These are phyloP conservation scores for Ornithoptera priamus DNA, from an alignment of 2,888 invertebrate genomes.

Conservation along the genomic window DNA sequence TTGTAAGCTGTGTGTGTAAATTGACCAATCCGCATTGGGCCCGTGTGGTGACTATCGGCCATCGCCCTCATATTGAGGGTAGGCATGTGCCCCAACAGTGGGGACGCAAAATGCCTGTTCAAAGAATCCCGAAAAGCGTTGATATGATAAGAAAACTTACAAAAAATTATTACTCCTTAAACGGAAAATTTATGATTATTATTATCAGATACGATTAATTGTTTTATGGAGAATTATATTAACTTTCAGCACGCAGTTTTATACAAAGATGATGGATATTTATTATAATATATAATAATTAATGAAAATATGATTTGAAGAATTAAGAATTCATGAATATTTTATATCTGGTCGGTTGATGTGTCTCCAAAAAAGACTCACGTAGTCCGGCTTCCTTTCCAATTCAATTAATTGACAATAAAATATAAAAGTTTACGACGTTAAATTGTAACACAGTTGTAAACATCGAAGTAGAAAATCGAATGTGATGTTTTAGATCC, in stretches of 20 bases:
- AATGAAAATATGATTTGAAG: background rate
- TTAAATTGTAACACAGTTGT: slow-evolving; percentile 75
- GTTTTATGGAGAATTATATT: too few relatives aligned
- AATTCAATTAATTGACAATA: slow-evolving; percentile 58
- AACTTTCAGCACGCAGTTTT: background rate
- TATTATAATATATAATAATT: slow-evolving; percentile 5
- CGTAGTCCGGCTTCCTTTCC: slow-evolving; percentile 35
- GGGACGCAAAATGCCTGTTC: too few relatives aligned
- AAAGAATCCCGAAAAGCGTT: too few relatives aligned
- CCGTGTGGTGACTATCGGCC: too few relatives aligned
- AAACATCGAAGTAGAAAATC: slow-evolving; percentile 72
- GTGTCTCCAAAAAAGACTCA: background rate
- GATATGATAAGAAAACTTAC: too few relatives aligned
- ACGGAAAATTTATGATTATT: too few relatives aligned
- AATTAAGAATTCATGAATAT: slow-evolving; percentile 3
- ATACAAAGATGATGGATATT: slow-evolving; percentile 5
- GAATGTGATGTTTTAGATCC: slow-evolving; percentile 63
- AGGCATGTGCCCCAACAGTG: too few relatives aligned
- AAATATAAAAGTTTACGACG: slow-evolving; percentile 70
- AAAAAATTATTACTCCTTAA: too few relatives aligned
- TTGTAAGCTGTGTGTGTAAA: too few relatives aligned
- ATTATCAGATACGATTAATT: too few relatives aligned
- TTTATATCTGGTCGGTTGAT: slow-evolving; percentile 36
- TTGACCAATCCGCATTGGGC: too few relatives aligned
- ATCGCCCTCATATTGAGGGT: too few relatives aligned